Evolutionary conservation across 2,888 invertebrate species (phyloP).

Genomic region (Neuroscelio doddi): DNA sequence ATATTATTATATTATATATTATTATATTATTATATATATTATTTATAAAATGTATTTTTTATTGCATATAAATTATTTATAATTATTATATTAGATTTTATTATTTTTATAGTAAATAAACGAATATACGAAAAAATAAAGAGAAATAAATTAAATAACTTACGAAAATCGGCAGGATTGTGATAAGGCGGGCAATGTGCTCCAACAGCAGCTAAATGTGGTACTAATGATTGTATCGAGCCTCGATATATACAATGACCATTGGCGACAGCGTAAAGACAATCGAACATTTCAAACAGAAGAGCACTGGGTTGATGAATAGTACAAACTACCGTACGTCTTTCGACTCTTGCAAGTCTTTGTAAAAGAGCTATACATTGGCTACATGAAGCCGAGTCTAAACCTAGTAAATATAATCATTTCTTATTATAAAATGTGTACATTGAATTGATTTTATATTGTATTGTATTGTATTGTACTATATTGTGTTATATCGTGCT

Average conservation of each 20-base stretch:
- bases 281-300: constrained; percentile 93
- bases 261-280: constrained; percentile 86
- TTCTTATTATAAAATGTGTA: too few relatives aligned
- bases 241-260: constrained; percentile 92
- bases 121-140: not conserved
- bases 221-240: constrained; percentile 80
- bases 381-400: constrained; percentile 91
- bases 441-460: too few relatives aligned
- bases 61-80: too few relatives aligned
- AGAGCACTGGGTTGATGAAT: constrained; percentile 96
- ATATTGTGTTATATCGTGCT: too few relatives aligned
- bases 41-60: too few relatives aligned
- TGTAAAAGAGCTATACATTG: constrained; percentile 88
- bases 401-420: constrained; percentile 76
- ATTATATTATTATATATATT: too few relatives aligned
- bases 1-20: too few relatives aligned
- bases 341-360: constrained; percentile 83
- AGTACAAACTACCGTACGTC: constrained; percentile 91
- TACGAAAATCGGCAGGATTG: constrained; percentile 96
- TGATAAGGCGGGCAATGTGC: constrained; percentile 92
- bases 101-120: too few relatives aligned
- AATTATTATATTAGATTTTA: too few relatives aligned
- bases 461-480: too few relatives aligned
- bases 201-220: constrained; percentile 83
- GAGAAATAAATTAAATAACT: constrained; percentile 68